Evolutionary conservation across 2,888 invertebrate species (phyloP), one percentile per base, ranked within the genome.

Genomic region (Serripes groenlandicus): DNA sequence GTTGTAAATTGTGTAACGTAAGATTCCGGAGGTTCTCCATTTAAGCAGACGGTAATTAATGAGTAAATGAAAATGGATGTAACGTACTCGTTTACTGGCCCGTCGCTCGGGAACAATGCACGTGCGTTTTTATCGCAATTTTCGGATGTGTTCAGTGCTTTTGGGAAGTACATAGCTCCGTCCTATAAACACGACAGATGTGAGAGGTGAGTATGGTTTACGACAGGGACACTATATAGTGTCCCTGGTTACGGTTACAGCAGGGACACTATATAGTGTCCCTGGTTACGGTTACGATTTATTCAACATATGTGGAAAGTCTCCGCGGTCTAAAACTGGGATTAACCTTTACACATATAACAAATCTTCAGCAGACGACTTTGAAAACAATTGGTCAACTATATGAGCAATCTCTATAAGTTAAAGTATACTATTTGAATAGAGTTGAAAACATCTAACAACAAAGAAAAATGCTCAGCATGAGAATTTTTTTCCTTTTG

Each of bases 161-260:
- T 99, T 94, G 98, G 98, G 94, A 97, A 97, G 95, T 98, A 98
- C 94, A 98, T 99, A 83, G 97, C 98, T 35, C 99, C 99, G 49
- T 98, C 98, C 86, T 98, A 98, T 95, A 98, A 98, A 94, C 99
- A 99, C 96, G 99, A 99, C 95, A 96, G 99, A 81, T 99, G 98
- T 95, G 99, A 99, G 95, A 97, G 98, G 98, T 98, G 95, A 92
- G 92, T 82, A 32, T 56, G 11, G n/a, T 21, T n/a, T n/a, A n/a
- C n/a, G n/a, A n/a, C n/a, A n/a, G n/a, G n/a, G n/a, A n/a, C n/a
- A n/a, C n/a, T n/a, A n/a, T n/a, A n/a, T n/a, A n/a, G n/a, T n/a
- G n/a, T n/a, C n/a, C n/a, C n/a, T n/a, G n/a, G n/a, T n/a, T n/a
- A n/a, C n/a, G n/a, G n/a, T n/a, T n/a, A n/a, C n/a, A n/a, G n/a